A percentile compares a stretch with the other conserved stretches of the same genome.
Evolutionary conservation across 2,797 vertebrate genomes (phyloP).

Genomic region (Tragopan temminckii): DNA sequence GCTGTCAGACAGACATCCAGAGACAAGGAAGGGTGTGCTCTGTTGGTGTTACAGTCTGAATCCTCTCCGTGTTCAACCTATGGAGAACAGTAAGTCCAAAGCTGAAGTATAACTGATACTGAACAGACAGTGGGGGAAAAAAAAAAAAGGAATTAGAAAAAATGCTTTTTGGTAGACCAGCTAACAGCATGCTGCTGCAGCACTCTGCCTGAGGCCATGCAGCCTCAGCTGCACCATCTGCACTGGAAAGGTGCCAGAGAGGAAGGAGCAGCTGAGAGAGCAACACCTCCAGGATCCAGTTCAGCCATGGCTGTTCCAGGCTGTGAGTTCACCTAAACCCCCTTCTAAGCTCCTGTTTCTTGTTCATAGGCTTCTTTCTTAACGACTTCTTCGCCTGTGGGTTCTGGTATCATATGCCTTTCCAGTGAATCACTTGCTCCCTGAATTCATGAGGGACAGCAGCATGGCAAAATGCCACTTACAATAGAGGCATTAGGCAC

Average conservation of each 20-base stretch:
- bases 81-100: background rate
- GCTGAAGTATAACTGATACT: background rate
- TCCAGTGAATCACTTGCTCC: background rate
- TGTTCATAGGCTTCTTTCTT: background rate
- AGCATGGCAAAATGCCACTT: background rate
- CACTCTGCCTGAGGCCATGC: constrained; percentile 22
- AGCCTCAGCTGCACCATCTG: constrained; percentile 61
- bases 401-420: background rate
- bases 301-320: background rate
- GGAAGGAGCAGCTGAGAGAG: constrained; percentile 31
- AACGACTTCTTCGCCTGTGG: background rate
- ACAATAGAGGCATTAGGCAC: background rate
- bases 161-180: constrained; percentile 16
- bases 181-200: constrained; percentile 31
- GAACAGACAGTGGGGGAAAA: background rate
- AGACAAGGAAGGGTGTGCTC: background rate
- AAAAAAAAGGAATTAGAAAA: background rate
- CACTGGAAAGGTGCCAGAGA: constrained; percentile 61
- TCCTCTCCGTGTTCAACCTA: background rate
- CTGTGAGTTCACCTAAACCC: background rate
- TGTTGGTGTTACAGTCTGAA: background rate
- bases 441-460: background rate
- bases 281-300: constrained; percentile 19
- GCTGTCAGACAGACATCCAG: background rate
- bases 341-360: background rate